A percentile compares a stretch with the other conserved stretches of the same genome.
Conservation (phyloP, 1,140 invertebrate genomes). For the Bombus turneri region DNA sequence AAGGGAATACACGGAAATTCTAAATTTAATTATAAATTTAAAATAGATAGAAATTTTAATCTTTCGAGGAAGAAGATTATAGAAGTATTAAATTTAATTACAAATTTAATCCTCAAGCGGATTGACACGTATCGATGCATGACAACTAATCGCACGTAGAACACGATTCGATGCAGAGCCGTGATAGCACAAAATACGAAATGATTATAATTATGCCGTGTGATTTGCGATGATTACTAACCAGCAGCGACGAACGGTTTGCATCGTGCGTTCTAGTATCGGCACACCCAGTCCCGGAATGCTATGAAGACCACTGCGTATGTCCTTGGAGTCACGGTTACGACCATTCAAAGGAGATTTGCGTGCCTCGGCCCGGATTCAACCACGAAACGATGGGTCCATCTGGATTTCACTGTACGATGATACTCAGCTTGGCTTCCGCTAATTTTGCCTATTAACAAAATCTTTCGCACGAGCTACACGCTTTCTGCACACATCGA, state of each 20-base stretch:
- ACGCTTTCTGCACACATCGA: not conserved
- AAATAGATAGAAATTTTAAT: not conserved
- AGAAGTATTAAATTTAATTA: not conserved
- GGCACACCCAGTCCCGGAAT: slow-evolving; percentile 79
- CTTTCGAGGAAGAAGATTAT: not conserved
- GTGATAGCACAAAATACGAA: not conserved
- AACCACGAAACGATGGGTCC: slow-evolving; percentile 81
- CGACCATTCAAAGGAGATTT: slow-evolving; percentile 74
- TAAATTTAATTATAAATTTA: not conserved
- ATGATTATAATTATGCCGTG: slow-evolving; percentile 8
- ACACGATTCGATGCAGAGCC: slow-evolving; percentile 1
- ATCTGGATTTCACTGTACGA: slow-evolving; percentile 81
- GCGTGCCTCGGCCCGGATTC: slow-evolving; percentile 75
- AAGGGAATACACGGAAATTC: not conserved
- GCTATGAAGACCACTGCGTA: slow-evolving; percentile 80
- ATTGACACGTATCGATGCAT: not conserved
- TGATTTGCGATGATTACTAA: slow-evolving; percentile 49
- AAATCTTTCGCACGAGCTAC: not conserved
- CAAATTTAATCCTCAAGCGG: not conserved
- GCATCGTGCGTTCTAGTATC: slow-evolving; percentile 79
- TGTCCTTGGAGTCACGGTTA: slow-evolving; percentile 82
- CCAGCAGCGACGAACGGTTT: slow-evolving; percentile 54
- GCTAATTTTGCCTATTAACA: slow-evolving; percentile 50
- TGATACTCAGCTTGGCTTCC: slow-evolving; percentile 69
- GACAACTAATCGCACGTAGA: slow-evolving; percentile 47